Evolutionary conservation across 1,140 invertebrate genomes (phyloP), one percentile per base, ranked within the genome.

Genomic region (Globodera ellingtonae): DNA sequence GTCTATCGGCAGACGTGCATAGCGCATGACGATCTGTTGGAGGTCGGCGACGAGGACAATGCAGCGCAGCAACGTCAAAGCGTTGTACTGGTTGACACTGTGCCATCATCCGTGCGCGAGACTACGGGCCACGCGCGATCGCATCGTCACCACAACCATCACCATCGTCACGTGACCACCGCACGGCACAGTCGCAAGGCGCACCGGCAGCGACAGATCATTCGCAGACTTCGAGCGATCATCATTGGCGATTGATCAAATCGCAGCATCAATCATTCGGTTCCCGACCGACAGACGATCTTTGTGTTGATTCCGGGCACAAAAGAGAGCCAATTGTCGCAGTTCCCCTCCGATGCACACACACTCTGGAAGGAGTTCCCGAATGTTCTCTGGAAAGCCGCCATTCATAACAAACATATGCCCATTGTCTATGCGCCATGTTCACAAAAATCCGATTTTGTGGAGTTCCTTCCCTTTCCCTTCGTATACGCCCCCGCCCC

Each of bases 1-100:
- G 85, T 85, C 10, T 85, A 83, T 56, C 78, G 84, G 6, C 85
- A 85, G 59, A 79, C 82, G 50, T 84, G 83, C 72, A 75, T 83
- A 13, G 52, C 81, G 7, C 72, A 79, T 50, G 65, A 70, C 24
- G 47, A 75, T 24, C 69, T 67, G 35, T 44, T 21, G 15, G 13
- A 10, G 56, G 56, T 6, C 46, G 81, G 72, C 4, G 44, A 79
- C n/a, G 50, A 35, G 21, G n/a, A 44, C 67, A 52, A 35, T 62
- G 44, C 44, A 56, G 59, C 35, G 35, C 48, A 62, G 18, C 48
- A 8, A 46, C 35, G 66, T 10, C 52, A 76, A 67, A 66, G 21
- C 50, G 67, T 76, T 69, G 75, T 70, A 21, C 24, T 70, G 24
- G 67, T 70, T 15, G 75, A 78, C 1, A 62, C 56, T 6, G 70